phyloP scores from a whole-genome alignment of 2,113 vertebrate species.

The Python bivittatus region DNA sequence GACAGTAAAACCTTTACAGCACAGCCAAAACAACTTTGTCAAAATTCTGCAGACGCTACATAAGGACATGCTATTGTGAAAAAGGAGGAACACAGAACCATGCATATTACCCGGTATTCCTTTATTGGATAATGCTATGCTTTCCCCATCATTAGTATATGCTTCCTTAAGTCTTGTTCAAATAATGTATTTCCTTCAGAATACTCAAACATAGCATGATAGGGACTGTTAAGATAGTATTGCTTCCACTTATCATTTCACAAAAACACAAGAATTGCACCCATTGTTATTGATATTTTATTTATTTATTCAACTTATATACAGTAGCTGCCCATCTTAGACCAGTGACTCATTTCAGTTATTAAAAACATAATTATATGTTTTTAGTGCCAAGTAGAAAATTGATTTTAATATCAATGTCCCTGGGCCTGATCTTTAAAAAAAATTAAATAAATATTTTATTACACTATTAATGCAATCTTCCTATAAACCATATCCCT shows the following conservation, averaged over 20 bases:
- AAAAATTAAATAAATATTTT: conserved; percentile 4
- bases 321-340: too few species aligned
- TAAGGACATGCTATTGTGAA: conserved; percentile 11
- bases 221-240: conserved; percentile 15
- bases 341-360: too few species aligned
- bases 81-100: background rate
- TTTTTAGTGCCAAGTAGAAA: conserved; percentile 11
- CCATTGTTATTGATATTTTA: conserved; percentile 38
- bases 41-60: background rate
- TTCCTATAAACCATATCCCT: background rate
- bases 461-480: background rate
- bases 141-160: conserved; percentile 23
- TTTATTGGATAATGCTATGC: conserved; percentile 4
- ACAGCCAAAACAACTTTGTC: background rate
- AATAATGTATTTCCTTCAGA: conserved; percentile 5
- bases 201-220: conserved; percentile 35
- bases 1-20: conserved; percentile 10
- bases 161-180: conserved; percentile 23
- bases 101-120: background rate
- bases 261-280: conserved; percentile 37
- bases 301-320: too few species aligned
- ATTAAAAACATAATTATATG: too few species aligned
- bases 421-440: background rate
- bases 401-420: conserved; percentile 20
- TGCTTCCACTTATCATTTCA: conserved; percentile 31